A percentile compares a stretch with the other conserved stretches of the same genome.
These are phyloP conservation scores for Theodoxus fluviatilis DNA, from an alignment of 2,888 invertebrate genomes.

Conservation along the genomic window DNA sequence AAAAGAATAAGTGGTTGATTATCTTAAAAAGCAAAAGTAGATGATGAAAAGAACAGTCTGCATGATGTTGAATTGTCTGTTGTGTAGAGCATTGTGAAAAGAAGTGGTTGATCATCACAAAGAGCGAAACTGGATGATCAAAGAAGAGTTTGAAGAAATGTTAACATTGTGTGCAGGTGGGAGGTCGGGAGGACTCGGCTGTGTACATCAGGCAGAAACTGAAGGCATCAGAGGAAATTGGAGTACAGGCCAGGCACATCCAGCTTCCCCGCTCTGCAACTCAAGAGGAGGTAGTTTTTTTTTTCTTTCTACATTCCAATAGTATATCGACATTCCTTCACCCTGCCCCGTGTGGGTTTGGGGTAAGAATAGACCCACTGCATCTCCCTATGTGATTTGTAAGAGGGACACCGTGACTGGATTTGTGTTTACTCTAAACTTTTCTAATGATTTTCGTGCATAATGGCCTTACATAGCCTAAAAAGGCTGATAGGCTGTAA, in stretches of 20 bases:
- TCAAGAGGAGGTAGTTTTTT: constrained; percentile 69
- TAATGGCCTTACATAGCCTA: no score
- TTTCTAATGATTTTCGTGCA: no score
- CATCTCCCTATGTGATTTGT: neutral
- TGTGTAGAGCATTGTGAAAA: neutral
- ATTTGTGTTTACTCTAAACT: no score
- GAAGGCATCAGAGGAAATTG: constrained; percentile 88
- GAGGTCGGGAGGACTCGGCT: constrained; percentile 94
- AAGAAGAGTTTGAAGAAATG: neutral
- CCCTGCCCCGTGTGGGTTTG: neutral
- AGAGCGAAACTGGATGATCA: neutral
- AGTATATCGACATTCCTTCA: neutral
- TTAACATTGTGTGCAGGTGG: constrained; percentile 73
- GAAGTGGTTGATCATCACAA: no score
- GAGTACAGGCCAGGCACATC: constrained; percentile 82
- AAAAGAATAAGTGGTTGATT: no score
- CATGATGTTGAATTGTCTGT: neutral
- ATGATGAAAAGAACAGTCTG: neutral
- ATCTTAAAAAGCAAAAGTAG: no score
- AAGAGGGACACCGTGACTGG: no score
- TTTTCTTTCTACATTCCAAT: neutral
- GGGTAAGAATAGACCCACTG: neutral
- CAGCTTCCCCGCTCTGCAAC: constrained; percentile 81
- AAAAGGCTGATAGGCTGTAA: no score
- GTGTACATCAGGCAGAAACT: constrained; percentile 97